A percentile compares a stretch with the other conserved stretches of the same genome.
These are phyloP conservation scores for Helobdella robusta DNA, from an alignment of 2,888 invertebrate species.

Conservation along the genomic window DNA sequence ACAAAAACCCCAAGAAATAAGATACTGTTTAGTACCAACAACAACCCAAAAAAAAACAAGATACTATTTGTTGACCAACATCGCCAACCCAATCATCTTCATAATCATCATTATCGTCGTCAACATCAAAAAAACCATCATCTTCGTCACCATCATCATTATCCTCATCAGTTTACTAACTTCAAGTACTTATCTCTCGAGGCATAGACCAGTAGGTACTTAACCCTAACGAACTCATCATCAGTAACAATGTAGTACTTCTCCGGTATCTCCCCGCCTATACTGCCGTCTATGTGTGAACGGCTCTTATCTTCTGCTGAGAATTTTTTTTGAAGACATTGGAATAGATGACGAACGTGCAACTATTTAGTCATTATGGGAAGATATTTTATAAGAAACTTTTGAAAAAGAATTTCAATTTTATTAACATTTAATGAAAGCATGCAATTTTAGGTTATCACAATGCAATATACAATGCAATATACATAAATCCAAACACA, in stretches of 20 bases:
- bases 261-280: slow-evolving; percentile 54
- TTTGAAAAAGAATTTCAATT: no score
- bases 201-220: slow-evolving; percentile 64
- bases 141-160: slow-evolving; percentile 6
- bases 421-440: no score
- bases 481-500: no score
- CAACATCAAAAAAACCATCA: neutral
- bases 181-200: slow-evolving; percentile 17
- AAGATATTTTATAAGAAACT: no score
- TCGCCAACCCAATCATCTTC: neutral
- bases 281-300: slow-evolving; percentile 28
- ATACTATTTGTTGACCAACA: neutral
- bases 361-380: no score
- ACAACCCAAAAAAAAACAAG: neutral
- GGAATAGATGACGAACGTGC: no score
- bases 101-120: neutral
- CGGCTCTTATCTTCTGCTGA: neutral
- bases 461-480: no score
- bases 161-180: neutral
- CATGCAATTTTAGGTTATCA: no score
- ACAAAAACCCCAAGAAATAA: no score
- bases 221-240: slow-evolving; percentile 64
- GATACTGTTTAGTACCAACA: no score
- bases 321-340: neutral
- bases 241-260: slow-evolving; percentile 69